Conservation (phyloP, 2,113 vertebrate genomes). For the Balaenoptera acutorostrata region DNA sequence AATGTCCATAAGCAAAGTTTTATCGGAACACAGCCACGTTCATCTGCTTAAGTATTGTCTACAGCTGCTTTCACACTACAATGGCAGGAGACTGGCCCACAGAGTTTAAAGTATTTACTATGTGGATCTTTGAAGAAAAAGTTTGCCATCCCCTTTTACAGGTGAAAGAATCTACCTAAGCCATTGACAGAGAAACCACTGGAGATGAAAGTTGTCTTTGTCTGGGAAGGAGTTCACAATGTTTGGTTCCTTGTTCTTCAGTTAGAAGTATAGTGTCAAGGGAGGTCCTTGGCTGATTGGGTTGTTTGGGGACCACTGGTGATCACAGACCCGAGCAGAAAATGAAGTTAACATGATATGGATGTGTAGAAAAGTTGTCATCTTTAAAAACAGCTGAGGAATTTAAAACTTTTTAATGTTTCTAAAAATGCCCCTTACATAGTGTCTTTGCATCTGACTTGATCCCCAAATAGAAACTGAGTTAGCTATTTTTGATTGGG, state of each 20-base stretch:
- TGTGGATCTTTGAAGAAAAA: not conserved
- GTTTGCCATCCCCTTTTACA: not conserved
- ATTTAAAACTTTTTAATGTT: conserved; percentile 56
- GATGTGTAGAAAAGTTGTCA: not conserved
- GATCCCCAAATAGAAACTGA: not conserved
- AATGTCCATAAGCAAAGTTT: not conserved
- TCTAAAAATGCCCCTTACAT: not conserved
- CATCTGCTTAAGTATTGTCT: not conserved
- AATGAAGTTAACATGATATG: conserved; percentile 22
- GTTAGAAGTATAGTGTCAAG: not conserved
- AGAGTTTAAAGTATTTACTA: not conserved
- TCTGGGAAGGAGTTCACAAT: not conserved
- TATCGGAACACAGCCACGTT: not conserved
- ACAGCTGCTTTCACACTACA: not conserved
- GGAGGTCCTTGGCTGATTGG: not conserved
- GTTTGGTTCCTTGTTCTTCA: conserved; percentile 25
- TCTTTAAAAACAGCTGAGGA: conserved; percentile 54
- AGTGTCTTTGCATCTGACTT: conserved; percentile 8
- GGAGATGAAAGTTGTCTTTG: not conserved
- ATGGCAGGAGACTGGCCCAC: not conserved
- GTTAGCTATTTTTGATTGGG: conserved; percentile 41
- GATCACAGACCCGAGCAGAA: conserved; percentile 56
- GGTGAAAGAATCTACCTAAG: not conserved
- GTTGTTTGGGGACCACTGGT: not conserved
- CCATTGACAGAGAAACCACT: not conserved